A percentile compares a stretch with the other conserved stretches of the same genome.
These are phyloP conservation scores for Caenorhabditis remanei DNA, from an alignment of 1,140 invertebrate species.

Conservation along the genomic window DNA sequence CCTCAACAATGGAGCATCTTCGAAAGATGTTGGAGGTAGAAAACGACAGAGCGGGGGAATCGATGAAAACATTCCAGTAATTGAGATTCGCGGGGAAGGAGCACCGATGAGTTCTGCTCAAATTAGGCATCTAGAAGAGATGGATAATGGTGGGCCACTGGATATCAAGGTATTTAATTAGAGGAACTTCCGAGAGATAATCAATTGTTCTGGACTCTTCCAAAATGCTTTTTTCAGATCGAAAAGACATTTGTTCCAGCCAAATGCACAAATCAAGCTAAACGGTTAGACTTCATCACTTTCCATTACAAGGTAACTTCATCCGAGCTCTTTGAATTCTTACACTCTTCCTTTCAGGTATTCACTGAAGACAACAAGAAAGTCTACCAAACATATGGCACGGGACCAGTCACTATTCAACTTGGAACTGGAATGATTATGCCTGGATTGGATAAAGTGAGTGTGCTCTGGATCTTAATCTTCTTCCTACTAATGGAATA, in stretches of 20 bases:
- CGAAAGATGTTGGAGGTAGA: conserved; percentile 28
- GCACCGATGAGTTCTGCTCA: conserved; percentile 78
- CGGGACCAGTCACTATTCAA: conserved; percentile 74
- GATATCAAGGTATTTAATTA: conserved; percentile 73
- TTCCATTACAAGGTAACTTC: conserved; percentile 77
- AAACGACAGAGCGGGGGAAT: neutral
- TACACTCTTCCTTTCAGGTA: conserved; percentile 29
- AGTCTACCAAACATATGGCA: conserved; percentile 77
- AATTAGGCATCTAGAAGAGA: conserved; percentile 74
- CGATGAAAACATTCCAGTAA: conserved; percentile 44
- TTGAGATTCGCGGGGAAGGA: conserved; percentile 71
- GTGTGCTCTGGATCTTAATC: neutral
- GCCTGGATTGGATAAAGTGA: conserved; percentile 75
- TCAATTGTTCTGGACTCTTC: too few species aligned
- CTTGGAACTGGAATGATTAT: conserved; percentile 77
- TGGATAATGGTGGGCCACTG: conserved; percentile 72
- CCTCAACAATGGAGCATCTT: conserved; percentile 35
- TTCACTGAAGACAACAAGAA: conserved; percentile 77
- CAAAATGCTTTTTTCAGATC: conserved; percentile 41
- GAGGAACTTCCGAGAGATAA: too few species aligned
- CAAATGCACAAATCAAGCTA: conserved; percentile 71
- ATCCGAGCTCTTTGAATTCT: neutral
- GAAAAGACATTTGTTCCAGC: conserved; percentile 63
- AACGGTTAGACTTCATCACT: conserved; percentile 75
- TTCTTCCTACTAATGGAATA: too few species aligned